Conservation (phyloP, 2,113 vertebrate genomes). For the Archocentrus centrarchus region DNA sequence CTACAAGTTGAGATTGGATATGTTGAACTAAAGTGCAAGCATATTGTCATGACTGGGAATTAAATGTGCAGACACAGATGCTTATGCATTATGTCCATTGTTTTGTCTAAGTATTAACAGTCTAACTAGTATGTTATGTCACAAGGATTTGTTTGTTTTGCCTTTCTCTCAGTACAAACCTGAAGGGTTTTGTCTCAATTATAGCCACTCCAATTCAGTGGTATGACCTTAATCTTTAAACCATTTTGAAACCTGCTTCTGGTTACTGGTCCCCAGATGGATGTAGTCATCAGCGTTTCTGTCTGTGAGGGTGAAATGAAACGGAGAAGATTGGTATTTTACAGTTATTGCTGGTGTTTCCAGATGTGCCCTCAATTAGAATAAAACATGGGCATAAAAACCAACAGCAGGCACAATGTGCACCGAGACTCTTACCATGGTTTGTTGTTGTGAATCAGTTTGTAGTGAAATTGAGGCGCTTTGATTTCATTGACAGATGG, state of each 20-base stretch:
- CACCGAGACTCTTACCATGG: neutral
- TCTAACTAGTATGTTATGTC: neutral
- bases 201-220: constrained; percentile 13
- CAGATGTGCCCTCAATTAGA: neutral
- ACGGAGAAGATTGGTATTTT: constrained; percentile 4
- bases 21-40: neutral
- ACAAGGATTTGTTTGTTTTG: constrained; percentile 5
- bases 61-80: neutral
- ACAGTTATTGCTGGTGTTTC: constrained; percentile 6
- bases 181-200: neutral
- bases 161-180: neutral
- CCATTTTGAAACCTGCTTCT: constrained; percentile 10
- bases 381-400: neutral
- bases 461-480: neutral
- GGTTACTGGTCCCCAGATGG: constrained; percentile 26
- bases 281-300: constrained; percentile 27
- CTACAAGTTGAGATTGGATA: neutral
- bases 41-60: neutral
- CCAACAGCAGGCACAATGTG: neutral
- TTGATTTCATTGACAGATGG: constrained; percentile 5
- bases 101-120: neutral
- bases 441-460: neutral
- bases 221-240: constrained; percentile 30
- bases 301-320: constrained; percentile 20
- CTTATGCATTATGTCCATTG: neutral